These are phyloP conservation scores for Hoplias malabaricus DNA, from an alignment of 2,113 vertebrate genomes.

Conservation along the genomic window DNA sequence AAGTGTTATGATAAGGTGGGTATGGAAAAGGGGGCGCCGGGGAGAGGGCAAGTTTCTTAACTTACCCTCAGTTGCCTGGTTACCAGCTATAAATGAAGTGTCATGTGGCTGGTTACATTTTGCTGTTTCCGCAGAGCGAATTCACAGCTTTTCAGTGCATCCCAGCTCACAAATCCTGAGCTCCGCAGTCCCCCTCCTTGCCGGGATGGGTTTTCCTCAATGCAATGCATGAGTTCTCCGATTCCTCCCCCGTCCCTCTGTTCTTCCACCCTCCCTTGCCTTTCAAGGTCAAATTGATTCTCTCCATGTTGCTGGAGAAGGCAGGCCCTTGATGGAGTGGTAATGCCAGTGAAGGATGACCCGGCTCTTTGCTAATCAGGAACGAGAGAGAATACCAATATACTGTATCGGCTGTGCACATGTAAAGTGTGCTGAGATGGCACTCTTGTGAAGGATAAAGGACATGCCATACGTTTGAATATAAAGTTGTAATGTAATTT, in stretches of 20 bases:
- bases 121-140: neutral
- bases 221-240: conserved; percentile 11
- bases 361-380: neutral
- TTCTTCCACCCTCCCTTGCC: conserved; percentile 22
- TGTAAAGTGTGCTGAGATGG: neutral
- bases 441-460: neutral
- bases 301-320: conserved; percentile 4
- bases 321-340: neutral
- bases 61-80: conserved; percentile 34
- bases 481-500: too few species aligned
- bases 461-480: neutral
- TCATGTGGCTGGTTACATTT: conserved; percentile 10
- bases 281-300: conserved; percentile 57
- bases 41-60: conserved; percentile 21
- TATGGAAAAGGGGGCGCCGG: neutral
- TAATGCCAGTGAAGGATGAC: neutral
- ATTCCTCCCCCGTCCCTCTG: neutral
- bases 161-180: neutral
- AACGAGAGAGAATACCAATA: neutral
- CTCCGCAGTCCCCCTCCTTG: conserved; percentile 27
- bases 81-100: conserved; percentile 30
- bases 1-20: neutral
- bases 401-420: neutral
- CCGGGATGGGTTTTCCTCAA: conserved; percentile 28
- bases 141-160: neutral